Percentiles rank a stretch among this genome's conserved stretches.
Conservation (phyloP, 2,888 invertebrate genomes). For the Orthonevra nobilis region DNA sequence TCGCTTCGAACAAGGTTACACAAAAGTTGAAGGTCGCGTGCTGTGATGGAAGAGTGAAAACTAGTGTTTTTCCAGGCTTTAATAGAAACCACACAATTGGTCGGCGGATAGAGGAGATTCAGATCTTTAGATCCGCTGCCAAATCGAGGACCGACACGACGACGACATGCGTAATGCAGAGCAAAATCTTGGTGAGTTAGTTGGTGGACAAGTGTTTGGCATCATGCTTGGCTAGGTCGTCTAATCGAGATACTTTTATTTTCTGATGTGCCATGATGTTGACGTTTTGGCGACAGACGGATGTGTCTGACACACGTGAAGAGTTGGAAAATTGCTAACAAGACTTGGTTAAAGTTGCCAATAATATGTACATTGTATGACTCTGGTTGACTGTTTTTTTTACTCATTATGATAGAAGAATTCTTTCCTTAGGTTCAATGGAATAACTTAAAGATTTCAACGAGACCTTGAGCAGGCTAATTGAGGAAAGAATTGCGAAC, state of each 20-base stretch:
- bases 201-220: slow-evolving; percentile 38
- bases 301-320: slow-evolving; percentile 11
- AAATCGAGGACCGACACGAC: slow-evolving; percentile 28
- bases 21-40: slow-evolving; percentile 61
- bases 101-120: slow-evolving; percentile 1
- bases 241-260: slow-evolving; percentile 27
- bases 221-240: slow-evolving; percentile 10
- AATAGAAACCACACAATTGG: slow-evolving; percentile 40
- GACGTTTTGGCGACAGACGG: slow-evolving; percentile 29
- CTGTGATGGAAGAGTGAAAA: slow-evolving; percentile 24
- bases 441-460: too few species aligned
- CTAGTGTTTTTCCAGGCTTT: slow-evolving; percentile 22
- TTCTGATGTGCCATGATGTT: slow-evolving; percentile 34
- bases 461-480: too few species aligned
- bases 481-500: too few species aligned
- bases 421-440: too few species aligned
- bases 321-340: slow-evolving; percentile 9
- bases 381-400: too few species aligned
- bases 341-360: not conserved
- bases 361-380: too few species aligned
- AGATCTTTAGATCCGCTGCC: too few species aligned
- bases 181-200: not conserved
- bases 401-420: too few species aligned
- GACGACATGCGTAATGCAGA: slow-evolving; percentile 33
- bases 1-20: slow-evolving; percentile 43